These are phyloP conservation scores for Nomada ruficornis DNA, from an alignment of 2,888 invertebrate genomes.

Conservation along the genomic window DNA sequence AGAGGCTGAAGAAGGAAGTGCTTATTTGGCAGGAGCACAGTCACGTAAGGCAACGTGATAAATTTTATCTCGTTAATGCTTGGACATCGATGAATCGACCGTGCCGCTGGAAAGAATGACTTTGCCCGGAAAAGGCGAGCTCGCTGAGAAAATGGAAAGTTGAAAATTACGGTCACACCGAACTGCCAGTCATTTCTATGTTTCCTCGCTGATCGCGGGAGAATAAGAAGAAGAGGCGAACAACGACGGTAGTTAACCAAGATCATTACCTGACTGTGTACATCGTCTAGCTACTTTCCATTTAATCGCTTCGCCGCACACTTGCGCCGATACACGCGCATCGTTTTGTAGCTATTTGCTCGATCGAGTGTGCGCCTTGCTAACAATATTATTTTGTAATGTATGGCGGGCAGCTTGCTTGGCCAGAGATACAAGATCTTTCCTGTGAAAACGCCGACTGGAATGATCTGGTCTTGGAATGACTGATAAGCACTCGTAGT, in stretches of 20 bases:
- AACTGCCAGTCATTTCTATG: constrained; percentile 41
- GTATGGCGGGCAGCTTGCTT: not conserved
- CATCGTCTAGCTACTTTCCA: constrained; percentile 68
- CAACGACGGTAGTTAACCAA: constrained; percentile 59
- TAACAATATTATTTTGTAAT: not conserved
- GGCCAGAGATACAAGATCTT: not conserved
- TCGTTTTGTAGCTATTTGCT: not conserved
- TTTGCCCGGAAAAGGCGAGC: constrained; percentile 42
- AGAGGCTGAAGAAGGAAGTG: constrained; percentile 23
- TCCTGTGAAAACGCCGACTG: not conserved
- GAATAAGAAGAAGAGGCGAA: constrained; percentile 46
- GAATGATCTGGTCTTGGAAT: no score
- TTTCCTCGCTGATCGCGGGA: constrained; percentile 57
- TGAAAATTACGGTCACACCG: constrained; percentile 47
- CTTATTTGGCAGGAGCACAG: constrained; percentile 29
- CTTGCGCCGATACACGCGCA: constrained; percentile 28
- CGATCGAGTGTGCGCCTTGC: constrained; percentile 14
- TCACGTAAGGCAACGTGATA: constrained; percentile 28
- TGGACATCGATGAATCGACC: constrained; percentile 38
- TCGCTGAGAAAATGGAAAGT: constrained; percentile 68
- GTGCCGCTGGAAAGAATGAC: constrained; percentile 26
- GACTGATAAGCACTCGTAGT: no score
- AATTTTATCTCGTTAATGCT: constrained; percentile 40
- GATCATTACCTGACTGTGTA: constrained; percentile 62
- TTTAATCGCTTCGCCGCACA: constrained; percentile 63